These are phyloP conservation scores for Dasypolia templi DNA, from an alignment of 2,888 invertebrate species.

Conservation along the genomic window DNA sequence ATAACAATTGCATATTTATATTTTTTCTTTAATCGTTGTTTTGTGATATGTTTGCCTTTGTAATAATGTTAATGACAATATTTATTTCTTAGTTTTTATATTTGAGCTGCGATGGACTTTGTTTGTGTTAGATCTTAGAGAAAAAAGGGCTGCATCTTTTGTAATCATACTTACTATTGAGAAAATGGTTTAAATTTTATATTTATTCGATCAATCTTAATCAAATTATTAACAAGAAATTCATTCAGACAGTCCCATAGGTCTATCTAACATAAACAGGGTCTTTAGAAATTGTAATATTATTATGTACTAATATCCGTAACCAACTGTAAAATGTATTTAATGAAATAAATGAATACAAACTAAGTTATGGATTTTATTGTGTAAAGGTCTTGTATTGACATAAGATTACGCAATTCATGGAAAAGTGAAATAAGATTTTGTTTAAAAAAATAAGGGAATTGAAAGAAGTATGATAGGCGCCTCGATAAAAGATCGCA, in stretches of 20 bases:
- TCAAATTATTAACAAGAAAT: slow-evolving; percentile 21
- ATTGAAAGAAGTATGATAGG: too few relatives aligned
- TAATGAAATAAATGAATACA: slow-evolving; percentile 70
- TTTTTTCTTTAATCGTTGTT: slow-evolving; percentile 53
- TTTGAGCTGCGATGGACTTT: slow-evolving; percentile 55
- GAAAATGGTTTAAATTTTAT: not conserved
- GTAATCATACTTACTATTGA: slow-evolving; percentile 1
- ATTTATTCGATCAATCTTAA: not conserved
- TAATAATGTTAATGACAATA: slow-evolving; percentile 64
- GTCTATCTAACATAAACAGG: slow-evolving; percentile 62
- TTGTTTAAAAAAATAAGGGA: too few relatives aligned
- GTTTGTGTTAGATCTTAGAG: slow-evolving; percentile 56
- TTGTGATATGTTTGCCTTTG: slow-evolving; percentile 67
- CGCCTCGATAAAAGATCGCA: too few relatives aligned
- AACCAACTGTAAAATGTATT: slow-evolving; percentile 78
- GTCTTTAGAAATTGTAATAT: slow-evolving; percentile 55
- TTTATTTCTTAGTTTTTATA: slow-evolving; percentile 62
- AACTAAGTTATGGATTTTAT: slow-evolving; percentile 23
- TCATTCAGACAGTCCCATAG: slow-evolving; percentile 35
- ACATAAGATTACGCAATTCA: not conserved
- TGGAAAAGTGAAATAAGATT: not conserved
- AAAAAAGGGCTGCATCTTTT: slow-evolving; percentile 31
- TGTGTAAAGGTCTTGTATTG: not conserved
- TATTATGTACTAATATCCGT: slow-evolving; percentile 70
- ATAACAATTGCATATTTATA: slow-evolving; percentile 55